These are phyloP conservation scores for Zophobas atratus DNA, from an alignment of 1,140 invertebrate species.

Conservation along the genomic window DNA sequence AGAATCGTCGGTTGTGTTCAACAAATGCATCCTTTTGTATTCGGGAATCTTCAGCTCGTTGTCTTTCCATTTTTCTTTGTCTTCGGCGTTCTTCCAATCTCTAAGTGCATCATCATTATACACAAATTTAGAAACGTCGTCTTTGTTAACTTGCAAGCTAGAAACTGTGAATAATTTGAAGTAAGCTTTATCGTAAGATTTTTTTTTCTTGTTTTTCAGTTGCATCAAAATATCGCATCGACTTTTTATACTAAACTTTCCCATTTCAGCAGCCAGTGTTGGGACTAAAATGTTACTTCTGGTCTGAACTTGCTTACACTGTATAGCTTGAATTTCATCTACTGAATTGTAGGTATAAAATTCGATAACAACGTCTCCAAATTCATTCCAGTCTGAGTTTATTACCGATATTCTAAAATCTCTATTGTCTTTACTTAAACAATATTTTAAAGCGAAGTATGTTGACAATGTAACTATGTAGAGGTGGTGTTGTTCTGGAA, in stretches of 20 bases:
- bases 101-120: background rate
- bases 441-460: background rate
- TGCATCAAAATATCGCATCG: background rate
- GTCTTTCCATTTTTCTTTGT: background rate
- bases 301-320: constrained; percentile 1
- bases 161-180: constrained; percentile 10
- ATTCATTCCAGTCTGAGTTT: background rate
- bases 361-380: constrained; percentile 14
- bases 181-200: background rate
- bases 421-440: background rate
- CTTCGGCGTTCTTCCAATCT: background rate
- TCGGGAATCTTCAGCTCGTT: background rate
- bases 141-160: background rate
- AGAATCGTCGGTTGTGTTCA: constrained; percentile 2
- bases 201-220: background rate
- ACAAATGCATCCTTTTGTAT: background rate
- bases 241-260: background rate
- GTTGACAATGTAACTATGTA: background rate
- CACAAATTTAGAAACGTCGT: background rate
- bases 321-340: background rate
- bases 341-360: background rate
- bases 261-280: constrained; percentile 2
- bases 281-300: background rate
- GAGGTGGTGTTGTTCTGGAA: background rate
- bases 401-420: background rate